Conservation (phyloP, 2,888 invertebrate species). For the Lutraria lutraria region DNA sequence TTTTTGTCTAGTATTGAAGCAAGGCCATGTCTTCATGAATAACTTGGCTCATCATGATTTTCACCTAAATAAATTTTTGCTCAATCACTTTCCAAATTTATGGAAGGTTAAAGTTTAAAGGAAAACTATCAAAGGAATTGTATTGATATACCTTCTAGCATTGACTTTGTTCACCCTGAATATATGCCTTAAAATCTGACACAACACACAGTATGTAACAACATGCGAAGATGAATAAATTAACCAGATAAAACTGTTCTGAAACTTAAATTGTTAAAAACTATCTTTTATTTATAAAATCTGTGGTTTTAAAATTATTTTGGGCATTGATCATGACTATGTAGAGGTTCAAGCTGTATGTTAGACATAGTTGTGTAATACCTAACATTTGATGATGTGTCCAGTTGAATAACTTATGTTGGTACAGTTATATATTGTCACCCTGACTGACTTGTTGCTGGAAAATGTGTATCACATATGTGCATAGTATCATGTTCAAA, state of each 20-base stretch:
- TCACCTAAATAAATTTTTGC: neutral
- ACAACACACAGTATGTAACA: neutral
- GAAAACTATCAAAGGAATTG: neutral
- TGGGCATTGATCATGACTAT: neutral
- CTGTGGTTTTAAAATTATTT: neutral
- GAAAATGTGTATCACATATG: neutral
- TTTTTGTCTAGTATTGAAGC: neutral
- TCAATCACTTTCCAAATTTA: neutral
- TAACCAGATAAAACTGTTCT: too few species aligned
- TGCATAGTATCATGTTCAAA: slow-evolving; percentile 21
- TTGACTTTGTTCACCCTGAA: neutral
- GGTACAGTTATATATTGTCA: slow-evolving; percentile 1
- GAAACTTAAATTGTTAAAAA: too few species aligned
- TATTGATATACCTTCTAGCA: neutral
- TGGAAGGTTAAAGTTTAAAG: neutral
- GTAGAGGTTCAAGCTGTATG: neutral
- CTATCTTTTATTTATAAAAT: neutral
- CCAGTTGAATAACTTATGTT: neutral
- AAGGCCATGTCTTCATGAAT: neutral
- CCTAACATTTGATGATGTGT: neutral
- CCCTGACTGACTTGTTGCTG: neutral
- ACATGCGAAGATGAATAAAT: too few species aligned
- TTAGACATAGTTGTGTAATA: neutral
- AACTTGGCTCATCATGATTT: neutral
- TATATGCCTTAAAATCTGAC: neutral